Conservation (phyloP, 2,113 vertebrate species). For the Dromas ardeola region DNA sequence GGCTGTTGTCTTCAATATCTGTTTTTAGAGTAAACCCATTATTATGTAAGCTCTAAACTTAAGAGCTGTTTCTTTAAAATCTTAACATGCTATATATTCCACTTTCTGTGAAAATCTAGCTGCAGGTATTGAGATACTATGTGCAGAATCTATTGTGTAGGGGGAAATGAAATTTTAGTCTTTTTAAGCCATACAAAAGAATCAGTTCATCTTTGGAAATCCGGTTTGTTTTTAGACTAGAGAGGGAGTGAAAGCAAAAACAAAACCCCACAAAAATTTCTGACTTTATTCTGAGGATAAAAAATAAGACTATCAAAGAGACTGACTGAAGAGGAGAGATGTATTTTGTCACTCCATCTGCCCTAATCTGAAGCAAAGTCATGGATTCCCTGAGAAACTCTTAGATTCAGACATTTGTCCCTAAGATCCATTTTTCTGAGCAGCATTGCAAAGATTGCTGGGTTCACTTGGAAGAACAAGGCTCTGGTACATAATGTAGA, state of each 20-base stretch:
- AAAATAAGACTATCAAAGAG: neutral
- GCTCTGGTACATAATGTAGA: neutral
- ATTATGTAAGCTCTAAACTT: neutral
- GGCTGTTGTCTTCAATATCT: neutral
- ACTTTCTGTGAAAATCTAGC: neutral
- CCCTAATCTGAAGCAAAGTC: neutral
- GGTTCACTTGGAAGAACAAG: neutral
- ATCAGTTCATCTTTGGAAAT: neutral
- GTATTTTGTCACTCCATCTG: neutral
- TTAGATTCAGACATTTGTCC: neutral
- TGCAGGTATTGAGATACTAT: neutral
- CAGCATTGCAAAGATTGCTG: neutral
- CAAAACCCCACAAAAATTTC: neutral
- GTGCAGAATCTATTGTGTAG: neutral
- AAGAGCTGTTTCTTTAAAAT: neutral
- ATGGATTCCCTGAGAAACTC: neutral
- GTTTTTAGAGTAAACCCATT: neutral
- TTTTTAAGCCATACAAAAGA: neutral
- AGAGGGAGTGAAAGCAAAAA: accelerated
- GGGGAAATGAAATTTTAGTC: neutral
- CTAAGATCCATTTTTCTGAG: neutral
- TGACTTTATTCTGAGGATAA: neutral
- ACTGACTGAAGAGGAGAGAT: neutral
- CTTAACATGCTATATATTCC: neutral
- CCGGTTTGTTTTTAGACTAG: neutral